Evolutionary conservation across 2,888 invertebrate species (phyloP).

Genomic region (Dysmachus trigonus): DNA sequence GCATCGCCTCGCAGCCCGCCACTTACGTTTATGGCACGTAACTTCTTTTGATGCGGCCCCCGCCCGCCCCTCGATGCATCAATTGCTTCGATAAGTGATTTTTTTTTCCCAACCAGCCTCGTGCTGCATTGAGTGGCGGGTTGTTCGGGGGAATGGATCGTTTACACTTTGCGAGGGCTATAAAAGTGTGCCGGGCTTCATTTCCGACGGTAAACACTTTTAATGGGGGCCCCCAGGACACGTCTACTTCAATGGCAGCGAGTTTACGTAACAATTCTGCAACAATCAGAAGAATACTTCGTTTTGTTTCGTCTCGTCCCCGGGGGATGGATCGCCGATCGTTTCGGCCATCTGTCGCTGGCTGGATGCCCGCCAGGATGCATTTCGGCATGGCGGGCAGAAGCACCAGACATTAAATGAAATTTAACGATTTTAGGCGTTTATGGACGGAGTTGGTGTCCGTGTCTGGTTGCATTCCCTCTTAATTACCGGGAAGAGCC

Average conservation of each 20-base stretch:
- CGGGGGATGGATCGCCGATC: not conserved
- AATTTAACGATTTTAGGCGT: conserved; percentile 14
- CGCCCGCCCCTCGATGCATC: conserved; percentile 22
- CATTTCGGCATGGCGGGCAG: not conserved
- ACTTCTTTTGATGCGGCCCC: not conserved
- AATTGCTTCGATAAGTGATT: conserved; percentile 37
- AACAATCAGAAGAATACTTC: not conserved
- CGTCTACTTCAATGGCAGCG: not conserved
- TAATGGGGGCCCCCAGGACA: conserved; percentile 40
- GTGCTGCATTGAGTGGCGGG: conserved; percentile 39
- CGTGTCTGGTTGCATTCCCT: not conserved
- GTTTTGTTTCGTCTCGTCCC: not conserved
- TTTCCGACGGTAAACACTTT: conserved; percentile 36
- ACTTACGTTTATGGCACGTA: conserved; percentile 29
- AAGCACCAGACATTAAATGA: conserved; percentile 14
- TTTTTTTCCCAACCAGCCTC: no score
- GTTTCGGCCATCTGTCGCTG: conserved; percentile 18
- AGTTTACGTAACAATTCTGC: conserved; percentile 35
- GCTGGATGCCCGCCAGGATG: not conserved
- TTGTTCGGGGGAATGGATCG: conserved; percentile 1
- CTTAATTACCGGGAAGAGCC: not conserved
- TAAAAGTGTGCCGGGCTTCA: conserved; percentile 35
- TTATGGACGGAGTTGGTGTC: not conserved
- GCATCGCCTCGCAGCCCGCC: not conserved
- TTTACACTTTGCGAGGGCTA: not conserved